Evolutionary conservation across 2,113 vertebrate species (phyloP).

Genomic region (Erinaceus europaeus): DNA sequence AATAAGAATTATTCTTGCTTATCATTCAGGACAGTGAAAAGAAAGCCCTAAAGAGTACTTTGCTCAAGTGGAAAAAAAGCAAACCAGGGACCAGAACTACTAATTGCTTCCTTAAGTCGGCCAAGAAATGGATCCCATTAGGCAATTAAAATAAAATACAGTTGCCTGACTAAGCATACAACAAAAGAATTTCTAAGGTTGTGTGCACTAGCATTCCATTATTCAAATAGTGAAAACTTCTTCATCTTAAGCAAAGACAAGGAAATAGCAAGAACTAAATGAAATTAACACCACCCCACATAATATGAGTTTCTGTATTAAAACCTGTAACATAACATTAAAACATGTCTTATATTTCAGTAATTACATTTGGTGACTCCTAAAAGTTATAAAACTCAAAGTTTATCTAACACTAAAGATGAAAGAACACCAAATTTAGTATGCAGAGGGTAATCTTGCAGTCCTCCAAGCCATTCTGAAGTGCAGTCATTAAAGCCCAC

Average conservation of each 20-base stretch:
- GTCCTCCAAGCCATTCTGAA: neutral
- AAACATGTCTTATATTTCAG: neutral
- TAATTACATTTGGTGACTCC: neutral
- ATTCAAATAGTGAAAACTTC: conserved; percentile 41
- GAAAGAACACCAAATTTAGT: conserved; percentile 2
- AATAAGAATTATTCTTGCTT: conserved; percentile 41
- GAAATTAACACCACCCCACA: neutral
- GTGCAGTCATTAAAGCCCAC: conserved; percentile 58
- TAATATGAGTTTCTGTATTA: neutral
- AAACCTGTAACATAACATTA: neutral
- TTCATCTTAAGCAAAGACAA: conserved; percentile 39
- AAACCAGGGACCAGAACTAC: conserved; percentile 60
- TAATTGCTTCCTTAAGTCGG: conserved; percentile 70
- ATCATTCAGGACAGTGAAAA: conserved; percentile 49
- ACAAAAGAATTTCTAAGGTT: conserved; percentile 67
- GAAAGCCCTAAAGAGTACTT: conserved; percentile 64
- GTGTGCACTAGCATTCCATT: conserved; percentile 36
- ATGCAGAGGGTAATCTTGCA: neutral
- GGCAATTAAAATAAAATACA: conserved; percentile 59
- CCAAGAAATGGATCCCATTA: conserved; percentile 72
- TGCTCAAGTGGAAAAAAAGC: conserved; percentile 62
- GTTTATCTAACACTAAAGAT: neutral
- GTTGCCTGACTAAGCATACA: conserved; percentile 67
- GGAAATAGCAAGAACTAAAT: neutral
- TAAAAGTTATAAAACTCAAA: conserved; percentile 37